Evolutionary conservation across 2,113 vertebrate species (phyloP), one percentile per base, ranked within the genome.

Genomic region (Mandrillus leucophaeus): DNA sequence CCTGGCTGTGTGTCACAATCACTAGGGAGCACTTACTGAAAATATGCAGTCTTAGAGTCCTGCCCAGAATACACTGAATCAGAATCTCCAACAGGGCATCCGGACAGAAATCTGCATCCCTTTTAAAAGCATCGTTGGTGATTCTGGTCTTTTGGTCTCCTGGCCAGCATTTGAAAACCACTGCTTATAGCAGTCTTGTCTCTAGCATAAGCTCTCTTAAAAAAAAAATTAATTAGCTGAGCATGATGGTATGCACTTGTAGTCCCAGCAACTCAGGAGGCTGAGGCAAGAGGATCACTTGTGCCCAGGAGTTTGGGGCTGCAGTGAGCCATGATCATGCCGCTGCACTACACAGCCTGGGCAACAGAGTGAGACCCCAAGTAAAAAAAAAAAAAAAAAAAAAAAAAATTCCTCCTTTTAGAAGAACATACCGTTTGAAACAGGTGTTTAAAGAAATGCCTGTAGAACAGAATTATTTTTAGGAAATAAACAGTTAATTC

Each of bases 371-470:
- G 66, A 68, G 66, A 68, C 66, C 14, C 66, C 16, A 17, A 35
- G 6, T 68, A 2, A 35, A 68, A 35, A 68, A 68, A 17, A 55
- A 80, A 83, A 92, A 76, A 52, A 38, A 38, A 38, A 52, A 55
- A 55, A 20, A 81, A 87, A 90, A 72, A 35, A 48, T 25, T 14
- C 64, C 84, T 95, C 90, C 12, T 20, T 87, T 88, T 43, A 82
- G 27, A 64, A 84, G 13, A 95, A 72, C 35, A 73, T 35, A 66
- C 25, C 8, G 38, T 85, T 96, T 95, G 78, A 96, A 95, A 94
- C 68, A 86, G 89, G 88, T 94, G 27, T 88, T 95, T 88, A 57
- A 94, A 93, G 25, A 70, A 96, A 87, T 68, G 66, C 48, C 82
- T 88, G 20, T 80, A 64, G 48, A 82, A 61, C 66, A 95, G 59